Evolutionary conservation across 2,888 invertebrate genomes (phyloP).

Genomic region (Melanophora roralis): DNA sequence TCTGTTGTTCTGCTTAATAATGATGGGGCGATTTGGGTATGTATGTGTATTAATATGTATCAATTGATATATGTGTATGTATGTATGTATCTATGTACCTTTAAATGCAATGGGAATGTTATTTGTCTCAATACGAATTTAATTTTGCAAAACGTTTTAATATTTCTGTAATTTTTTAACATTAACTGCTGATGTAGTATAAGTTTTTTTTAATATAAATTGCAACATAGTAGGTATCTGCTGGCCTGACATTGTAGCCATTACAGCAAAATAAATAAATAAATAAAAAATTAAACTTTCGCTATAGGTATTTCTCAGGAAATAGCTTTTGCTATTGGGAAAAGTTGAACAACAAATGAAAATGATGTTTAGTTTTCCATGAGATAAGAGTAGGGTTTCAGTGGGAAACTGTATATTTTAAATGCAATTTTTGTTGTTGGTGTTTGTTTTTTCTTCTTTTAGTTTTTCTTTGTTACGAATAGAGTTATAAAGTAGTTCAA

Average conservation of each 20-base stretch:
- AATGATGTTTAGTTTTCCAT: conserved; percentile 21
- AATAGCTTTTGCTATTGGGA: conserved; percentile 33
- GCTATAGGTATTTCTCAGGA: conserved; percentile 59
- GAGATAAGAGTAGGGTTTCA: conserved; percentile 31
- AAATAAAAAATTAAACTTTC: conserved; percentile 57
- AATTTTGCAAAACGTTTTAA: no score
- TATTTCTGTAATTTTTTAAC: no score
- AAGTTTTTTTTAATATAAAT: no score
- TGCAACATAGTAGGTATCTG: not conserved
- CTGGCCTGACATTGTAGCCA: no score
- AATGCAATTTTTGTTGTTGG: conserved; percentile 10
- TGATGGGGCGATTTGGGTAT: no score
- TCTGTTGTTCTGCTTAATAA: no score
- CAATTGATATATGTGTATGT: no score
- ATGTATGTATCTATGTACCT: no score
- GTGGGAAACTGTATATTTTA: conserved; percentile 52
- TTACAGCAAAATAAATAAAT: conserved; percentile 19
- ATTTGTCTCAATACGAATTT: no score
- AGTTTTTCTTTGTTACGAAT: conserved; percentile 32
- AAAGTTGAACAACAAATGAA: not conserved
- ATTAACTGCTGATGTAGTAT: no score
- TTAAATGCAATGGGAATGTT: no score
- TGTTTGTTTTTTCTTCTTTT: not conserved
- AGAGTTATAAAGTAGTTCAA: conserved; percentile 14
- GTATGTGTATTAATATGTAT: no score